These are phyloP conservation scores for Oreochromis niloticus DNA, from an alignment of 2,113 vertebrate genomes.

Conservation along the genomic window DNA sequence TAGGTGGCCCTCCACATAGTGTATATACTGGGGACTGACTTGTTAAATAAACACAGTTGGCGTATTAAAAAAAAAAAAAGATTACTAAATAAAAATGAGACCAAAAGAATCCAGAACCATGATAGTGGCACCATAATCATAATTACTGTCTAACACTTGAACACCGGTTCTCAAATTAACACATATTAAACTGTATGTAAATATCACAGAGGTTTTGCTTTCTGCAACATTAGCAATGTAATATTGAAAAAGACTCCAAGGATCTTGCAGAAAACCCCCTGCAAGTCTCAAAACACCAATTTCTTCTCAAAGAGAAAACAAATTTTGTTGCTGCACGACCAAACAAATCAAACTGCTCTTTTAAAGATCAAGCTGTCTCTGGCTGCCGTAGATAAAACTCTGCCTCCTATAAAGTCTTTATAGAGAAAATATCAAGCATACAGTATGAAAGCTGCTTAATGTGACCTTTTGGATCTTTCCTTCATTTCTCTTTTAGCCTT, in stretches of 20 bases:
- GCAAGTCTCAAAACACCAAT: not conserved
- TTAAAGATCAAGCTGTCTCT: not conserved
- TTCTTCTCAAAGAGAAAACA: not conserved
- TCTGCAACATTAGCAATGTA: not conserved
- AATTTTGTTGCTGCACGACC: not conserved
- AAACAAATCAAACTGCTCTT: not conserved
- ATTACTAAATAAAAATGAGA: not conserved
- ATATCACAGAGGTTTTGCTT: not conserved
- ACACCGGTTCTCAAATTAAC: not conserved
- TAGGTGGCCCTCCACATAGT: not conserved
- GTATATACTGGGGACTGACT: not conserved
- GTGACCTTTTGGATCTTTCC: not conserved
- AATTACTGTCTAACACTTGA: not conserved
- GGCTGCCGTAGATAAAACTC: not conserved
- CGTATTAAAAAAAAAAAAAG: not conserved
- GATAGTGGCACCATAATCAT: not conserved
- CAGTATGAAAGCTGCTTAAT: not conserved
- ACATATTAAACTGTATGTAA: not conserved
- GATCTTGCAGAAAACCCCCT: not conserved
- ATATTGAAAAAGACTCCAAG: not conserved
- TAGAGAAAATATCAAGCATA: not conserved
- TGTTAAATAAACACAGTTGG: not conserved
- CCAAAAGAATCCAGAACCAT: not conserved
- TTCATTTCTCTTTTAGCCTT: not conserved
- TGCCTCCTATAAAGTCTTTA: not conserved